Conservation (phyloP, 2,888 invertebrate genomes). For the Mythimna lalbum region DNA sequence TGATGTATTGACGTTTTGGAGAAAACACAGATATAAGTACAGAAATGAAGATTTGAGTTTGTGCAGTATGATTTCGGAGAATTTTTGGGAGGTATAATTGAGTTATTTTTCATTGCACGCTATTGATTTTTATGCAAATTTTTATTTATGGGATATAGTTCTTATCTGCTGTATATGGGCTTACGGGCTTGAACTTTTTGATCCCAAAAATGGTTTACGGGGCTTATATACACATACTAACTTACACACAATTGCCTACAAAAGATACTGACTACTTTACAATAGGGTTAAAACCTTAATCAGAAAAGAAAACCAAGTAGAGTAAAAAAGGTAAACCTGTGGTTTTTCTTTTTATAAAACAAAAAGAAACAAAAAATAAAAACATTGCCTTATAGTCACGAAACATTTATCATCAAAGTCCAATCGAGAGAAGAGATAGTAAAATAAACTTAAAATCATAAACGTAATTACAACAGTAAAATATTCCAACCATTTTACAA, state of each 20-base stretch:
- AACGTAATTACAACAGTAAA: too few species aligned
- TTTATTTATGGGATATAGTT: conserved; percentile 7
- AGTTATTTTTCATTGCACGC: conserved; percentile 43
- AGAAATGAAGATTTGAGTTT: conserved; percentile 68
- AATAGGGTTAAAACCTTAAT: background rate
- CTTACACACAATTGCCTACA: background rate
- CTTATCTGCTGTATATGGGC: background rate
- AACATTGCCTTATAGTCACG: too few species aligned
- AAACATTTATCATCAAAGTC: too few species aligned
- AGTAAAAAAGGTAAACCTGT: background rate
- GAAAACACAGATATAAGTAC: conserved; percentile 72
- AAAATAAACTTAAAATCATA: too few species aligned
- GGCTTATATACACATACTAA: background rate
- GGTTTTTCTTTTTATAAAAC: background rate
- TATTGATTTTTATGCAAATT: conserved; percentile 27
- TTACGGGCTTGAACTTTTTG: background rate
- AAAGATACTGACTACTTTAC: background rate
- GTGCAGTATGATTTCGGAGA: conserved; percentile 61
- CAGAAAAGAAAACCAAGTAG: background rate
- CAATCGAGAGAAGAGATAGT: too few species aligned
- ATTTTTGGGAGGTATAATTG: conserved; percentile 56
- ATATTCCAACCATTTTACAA: too few species aligned
- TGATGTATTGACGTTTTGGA: conserved; percentile 85
- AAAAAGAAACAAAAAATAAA: background rate
- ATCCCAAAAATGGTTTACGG: background rate